These are phyloP conservation scores for Lucilia sericata DNA, from an alignment of 1,140 invertebrate species.

Conservation along the genomic window DNA sequence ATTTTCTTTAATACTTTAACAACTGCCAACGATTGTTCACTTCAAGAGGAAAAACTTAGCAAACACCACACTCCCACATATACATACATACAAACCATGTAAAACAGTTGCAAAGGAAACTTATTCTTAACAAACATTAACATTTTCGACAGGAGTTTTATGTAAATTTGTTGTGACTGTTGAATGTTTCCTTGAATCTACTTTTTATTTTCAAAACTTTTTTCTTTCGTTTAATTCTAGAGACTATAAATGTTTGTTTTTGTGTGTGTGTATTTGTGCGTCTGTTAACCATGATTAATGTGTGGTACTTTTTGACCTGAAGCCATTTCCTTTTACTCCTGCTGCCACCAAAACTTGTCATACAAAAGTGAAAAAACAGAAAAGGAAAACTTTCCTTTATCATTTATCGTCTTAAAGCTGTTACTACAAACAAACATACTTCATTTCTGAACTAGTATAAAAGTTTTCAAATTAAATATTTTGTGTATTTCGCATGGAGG, in stretches of 20 bases:
- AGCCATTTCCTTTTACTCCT: not conserved
- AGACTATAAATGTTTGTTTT: not conserved
- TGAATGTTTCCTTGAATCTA: not conserved
- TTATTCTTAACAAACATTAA: too few species aligned
- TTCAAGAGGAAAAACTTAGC: too few species aligned
- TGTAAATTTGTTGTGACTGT: not conserved
- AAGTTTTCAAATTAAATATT: slow-evolving; percentile 19
- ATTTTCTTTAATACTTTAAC: too few species aligned
- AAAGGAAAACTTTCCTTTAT: not conserved
- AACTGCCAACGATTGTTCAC: too few species aligned
- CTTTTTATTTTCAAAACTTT: not conserved
- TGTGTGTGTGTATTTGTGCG: not conserved
- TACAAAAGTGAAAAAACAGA: too few species aligned
- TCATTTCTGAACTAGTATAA: not conserved
- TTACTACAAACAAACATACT: not conserved
- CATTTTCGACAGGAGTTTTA: not conserved
- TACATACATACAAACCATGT: too few species aligned
- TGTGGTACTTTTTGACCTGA: slow-evolving; percentile 8
- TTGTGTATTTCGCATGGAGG: not conserved
- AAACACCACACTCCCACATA: too few species aligned
- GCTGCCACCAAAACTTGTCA: not conserved
- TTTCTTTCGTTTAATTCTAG: not conserved
- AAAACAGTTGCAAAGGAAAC: too few species aligned
- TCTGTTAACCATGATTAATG: slow-evolving; percentile 14
- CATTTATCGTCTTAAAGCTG: not conserved